Conservation (phyloP, 1,140 invertebrate species). For the Neodiprion virginianus region DNA sequence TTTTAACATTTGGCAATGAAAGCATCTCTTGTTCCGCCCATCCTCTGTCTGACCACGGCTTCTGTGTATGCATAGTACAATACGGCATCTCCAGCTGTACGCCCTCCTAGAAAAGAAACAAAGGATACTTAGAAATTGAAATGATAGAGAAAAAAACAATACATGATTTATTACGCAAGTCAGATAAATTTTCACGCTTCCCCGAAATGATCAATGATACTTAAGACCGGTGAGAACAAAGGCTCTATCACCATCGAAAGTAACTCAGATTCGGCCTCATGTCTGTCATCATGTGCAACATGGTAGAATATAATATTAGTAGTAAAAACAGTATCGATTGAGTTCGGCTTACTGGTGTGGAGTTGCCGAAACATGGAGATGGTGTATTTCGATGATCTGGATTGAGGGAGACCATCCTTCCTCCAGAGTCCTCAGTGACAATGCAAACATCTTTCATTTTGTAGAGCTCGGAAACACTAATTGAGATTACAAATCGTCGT, state of each 20-base stretch:
- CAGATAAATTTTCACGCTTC: constrained; percentile 45
- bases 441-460: constrained; percentile 80
- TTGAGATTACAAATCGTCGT: constrained; percentile 78
- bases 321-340: not conserved
- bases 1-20: constrained; percentile 75
- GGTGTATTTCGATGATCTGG: constrained; percentile 65
- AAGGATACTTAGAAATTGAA: not conserved
- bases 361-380: constrained; percentile 60
- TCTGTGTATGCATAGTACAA: constrained; percentile 68
- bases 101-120: constrained; percentile 51
- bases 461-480: constrained; percentile 82
- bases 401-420: constrained; percentile 73
- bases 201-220: constrained; percentile 42
- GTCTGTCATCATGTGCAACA: constrained; percentile 32
- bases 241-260: constrained; percentile 8
- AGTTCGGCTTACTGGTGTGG: constrained; percentile 45
- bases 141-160: not conserved
- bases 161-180: constrained; percentile 23
- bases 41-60: constrained; percentile 67
- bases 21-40: constrained; percentile 79
- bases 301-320: constrained; percentile 13
- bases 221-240: not conserved
- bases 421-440: constrained; percentile 74
- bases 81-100: constrained; percentile 65
- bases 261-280: constrained; percentile 21